Evolutionary conservation across 2,797 vertebrate genomes (phyloP).

Genomic region (Ptychadena robeensis): DNA sequence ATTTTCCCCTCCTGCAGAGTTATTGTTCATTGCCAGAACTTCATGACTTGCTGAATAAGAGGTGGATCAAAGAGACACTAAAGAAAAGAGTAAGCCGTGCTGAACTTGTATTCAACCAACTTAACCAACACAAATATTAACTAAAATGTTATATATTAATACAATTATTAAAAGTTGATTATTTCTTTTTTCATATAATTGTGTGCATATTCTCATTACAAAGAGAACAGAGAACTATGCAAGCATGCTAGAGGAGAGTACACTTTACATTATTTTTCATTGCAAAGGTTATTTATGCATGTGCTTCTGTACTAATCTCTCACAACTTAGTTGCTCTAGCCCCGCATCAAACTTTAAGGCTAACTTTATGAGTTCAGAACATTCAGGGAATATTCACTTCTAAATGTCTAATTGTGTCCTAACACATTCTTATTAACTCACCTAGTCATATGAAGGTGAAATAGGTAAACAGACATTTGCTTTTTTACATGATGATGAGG

Average conservation of each 20-base stretch:
- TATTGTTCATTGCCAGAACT: conserved; percentile 53
- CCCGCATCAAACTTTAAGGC: background rate
- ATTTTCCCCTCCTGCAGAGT: conserved; percentile 43
- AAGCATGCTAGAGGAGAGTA: background rate
- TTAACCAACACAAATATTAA: background rate
- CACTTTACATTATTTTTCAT: background rate
- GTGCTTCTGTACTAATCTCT: background rate
- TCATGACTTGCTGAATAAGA: conserved; percentile 53
- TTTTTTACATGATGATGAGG: background rate
- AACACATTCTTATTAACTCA: background rate
- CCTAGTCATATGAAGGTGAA: background rate
- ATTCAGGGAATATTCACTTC: background rate
- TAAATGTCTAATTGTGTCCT: background rate
- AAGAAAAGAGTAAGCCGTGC: conserved; percentile 41
- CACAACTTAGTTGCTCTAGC: background rate
- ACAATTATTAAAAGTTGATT: background rate
- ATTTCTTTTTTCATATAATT: too few relatives aligned
- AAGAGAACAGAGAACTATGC: background rate
- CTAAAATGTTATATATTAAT: background rate
- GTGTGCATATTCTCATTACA: background rate
- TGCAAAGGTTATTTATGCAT: background rate
- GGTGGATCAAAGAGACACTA: conserved; percentile 31
- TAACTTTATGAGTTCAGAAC: too few relatives aligned
- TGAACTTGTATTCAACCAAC: conserved; percentile 27
- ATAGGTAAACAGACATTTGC: background rate